Evolutionary conservation across 2,113 vertebrate species (phyloP).

Genomic region (Anhinga anhinga): DNA sequence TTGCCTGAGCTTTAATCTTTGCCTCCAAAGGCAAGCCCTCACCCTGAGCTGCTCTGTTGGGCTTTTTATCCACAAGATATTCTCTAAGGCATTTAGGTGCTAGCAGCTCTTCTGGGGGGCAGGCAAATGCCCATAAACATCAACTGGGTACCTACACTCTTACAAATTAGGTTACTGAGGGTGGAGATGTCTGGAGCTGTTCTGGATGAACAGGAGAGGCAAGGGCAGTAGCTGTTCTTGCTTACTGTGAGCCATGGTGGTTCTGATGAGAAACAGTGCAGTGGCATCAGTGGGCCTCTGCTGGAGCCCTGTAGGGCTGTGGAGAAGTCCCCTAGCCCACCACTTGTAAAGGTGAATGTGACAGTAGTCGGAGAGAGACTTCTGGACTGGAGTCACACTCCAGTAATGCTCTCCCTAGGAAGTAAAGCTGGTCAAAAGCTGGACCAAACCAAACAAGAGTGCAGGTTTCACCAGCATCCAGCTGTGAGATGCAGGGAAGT

Average conservation of each 20-base stretch:
- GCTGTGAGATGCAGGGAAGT: neutral
- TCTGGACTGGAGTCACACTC: neutral
- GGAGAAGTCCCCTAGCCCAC: neutral
- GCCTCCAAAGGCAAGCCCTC: neutral
- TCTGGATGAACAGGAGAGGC: neutral
- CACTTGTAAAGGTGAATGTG: neutral
- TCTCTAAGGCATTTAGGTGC: neutral
- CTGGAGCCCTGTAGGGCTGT: neutral
- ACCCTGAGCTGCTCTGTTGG: neutral
- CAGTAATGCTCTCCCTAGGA: neutral
- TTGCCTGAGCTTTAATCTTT: neutral
- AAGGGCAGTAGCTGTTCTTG: neutral
- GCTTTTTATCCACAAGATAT: neutral
- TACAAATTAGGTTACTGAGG: neutral
- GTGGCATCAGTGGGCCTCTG: neutral
- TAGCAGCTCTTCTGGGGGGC: neutral
- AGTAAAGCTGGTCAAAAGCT: neutral
- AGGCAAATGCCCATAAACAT: neutral
- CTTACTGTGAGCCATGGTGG: neutral
- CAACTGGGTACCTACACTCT: neutral
- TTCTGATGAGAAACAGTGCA: neutral
- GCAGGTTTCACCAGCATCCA: neutral
- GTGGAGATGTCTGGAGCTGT: neutral
- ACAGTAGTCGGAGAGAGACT: neutral
- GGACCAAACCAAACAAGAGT: neutral